A percentile compares a stretch with the other conserved stretches of the same genome.
Evolutionary conservation across 2,113 vertebrate genomes (phyloP).

Genomic region (Sitta europaea): DNA sequence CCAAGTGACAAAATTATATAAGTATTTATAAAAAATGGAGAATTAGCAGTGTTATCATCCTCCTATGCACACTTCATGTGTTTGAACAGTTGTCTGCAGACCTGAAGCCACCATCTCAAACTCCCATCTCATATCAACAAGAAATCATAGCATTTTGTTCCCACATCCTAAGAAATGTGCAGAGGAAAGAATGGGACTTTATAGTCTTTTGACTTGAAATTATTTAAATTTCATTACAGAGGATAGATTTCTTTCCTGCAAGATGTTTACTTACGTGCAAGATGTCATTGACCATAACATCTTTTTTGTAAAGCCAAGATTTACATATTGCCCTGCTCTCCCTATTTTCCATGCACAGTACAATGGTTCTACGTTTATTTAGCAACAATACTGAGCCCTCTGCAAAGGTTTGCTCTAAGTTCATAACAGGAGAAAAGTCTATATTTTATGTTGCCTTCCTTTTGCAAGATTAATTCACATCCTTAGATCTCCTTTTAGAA

Average conservation of each 20-base stretch:
- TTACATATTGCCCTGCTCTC: background rate
- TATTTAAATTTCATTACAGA: background rate
- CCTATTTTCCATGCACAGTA: background rate
- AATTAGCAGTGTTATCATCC: background rate
- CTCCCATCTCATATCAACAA: background rate
- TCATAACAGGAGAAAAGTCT: background rate
- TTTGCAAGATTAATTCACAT: constrained; percentile 44
- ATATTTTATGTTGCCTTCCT: constrained; percentile 47
- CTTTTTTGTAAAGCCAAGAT: background rate
- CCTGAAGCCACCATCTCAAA: background rate
- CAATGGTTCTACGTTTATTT: background rate
- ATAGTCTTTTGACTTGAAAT: background rate
- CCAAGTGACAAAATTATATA: background rate
- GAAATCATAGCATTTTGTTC: background rate
- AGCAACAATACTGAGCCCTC: background rate
- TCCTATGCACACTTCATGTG: background rate
- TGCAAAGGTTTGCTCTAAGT: background rate
- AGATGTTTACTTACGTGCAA: background rate
- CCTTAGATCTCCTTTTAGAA: constrained; percentile 23
- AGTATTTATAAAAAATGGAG: background rate
- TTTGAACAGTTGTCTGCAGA: background rate
- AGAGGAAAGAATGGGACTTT: background rate
- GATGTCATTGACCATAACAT: background rate
- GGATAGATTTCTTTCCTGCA: background rate
- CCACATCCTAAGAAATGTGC: background rate